Evolutionary conservation across 2,113 vertebrate genomes (phyloP), one percentile per base, ranked within the genome.

Genomic region (Sylvietta virens): DNA sequence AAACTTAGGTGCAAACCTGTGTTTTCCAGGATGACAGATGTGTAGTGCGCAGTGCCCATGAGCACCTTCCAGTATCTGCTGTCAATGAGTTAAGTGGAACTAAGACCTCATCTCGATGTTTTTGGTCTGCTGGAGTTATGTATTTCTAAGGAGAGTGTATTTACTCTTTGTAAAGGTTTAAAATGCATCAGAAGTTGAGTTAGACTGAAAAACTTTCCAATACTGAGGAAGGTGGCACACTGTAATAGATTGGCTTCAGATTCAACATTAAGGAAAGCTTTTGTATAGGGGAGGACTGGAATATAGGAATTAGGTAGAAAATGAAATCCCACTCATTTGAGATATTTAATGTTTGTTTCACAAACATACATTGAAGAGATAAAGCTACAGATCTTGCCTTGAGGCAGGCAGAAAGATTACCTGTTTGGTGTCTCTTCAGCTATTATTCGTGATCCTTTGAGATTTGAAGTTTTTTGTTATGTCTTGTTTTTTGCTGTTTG

Each of bases 1-100:
- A 31, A 76, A 65, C 33, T 42, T 30, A 11, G 22, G 31, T 35
- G 50, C 0, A 2, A 83, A 7, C 39, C 10, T 44, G 0, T 28
- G 3, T 73, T 76, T 88, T 62, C 54, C 20, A 30, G 19, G 17
- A 8, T 54, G n/a, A 27, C 45, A 56, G n/a, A 7, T 33, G 27
- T 2, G 2, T 31, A 20, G 9, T 1, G 13, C 53, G 22, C 19
- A 21, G 35, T 76, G 31, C 20, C 31, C 1, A 1, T 15, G 24
- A 66, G 24, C 45, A 2, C 44, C 24, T 69, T 64, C 24, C 14
- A 16, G 37, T 11, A 35, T 11, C 12, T 82, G 33, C 50, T 91
- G 64, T 23, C 58, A 12, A 11, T 42, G 58, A 57, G 33, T 65
- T 61, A 24, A 47, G n/a, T 27, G 30, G 35, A 86, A 19, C 22